phyloP scores from a whole-genome alignment of 2,113 vertebrate genomes.

The Phalacrocorax carbo region DNA sequence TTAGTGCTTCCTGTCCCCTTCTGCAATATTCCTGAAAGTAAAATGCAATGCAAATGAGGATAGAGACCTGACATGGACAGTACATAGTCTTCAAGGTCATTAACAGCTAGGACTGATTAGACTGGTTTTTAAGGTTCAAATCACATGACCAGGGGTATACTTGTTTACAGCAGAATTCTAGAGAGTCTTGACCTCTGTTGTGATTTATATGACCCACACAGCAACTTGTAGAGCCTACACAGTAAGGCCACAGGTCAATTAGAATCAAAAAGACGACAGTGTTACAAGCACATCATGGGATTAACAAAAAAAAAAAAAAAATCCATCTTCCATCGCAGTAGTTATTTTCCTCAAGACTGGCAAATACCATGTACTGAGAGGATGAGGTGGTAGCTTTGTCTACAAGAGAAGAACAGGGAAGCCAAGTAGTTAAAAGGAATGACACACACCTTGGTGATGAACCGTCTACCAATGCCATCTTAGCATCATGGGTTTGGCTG shows the following conservation, averaged over 20 bases:
- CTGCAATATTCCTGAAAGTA: conserved; percentile 74
- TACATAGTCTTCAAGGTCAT: neutral
- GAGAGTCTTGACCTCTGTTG: neutral
- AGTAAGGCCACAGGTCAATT: neutral
- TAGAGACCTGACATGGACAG: neutral
- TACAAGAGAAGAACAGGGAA: neutral
- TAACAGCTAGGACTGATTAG: neutral
- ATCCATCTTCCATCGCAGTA: neutral
- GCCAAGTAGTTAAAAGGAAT: neutral
- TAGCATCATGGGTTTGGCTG: neutral
- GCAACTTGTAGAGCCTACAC: neutral
- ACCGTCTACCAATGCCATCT: neutral
- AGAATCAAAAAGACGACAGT: neutral
- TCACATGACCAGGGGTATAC: neutral
- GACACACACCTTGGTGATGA: neutral
- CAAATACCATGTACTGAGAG: neutral
- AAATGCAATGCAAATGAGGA: neutral
- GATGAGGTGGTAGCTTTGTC: neutral
- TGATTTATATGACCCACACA: neutral
- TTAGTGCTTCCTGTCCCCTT: conserved; percentile 74
- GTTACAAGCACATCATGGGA: neutral
- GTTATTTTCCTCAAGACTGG: neutral
- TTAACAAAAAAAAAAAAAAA: neutral
- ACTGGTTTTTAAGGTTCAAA: neutral
- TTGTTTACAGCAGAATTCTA: neutral